Conservation (phyloP, 2,113 vertebrate genomes). For the Poeciliopsis occidentalis region DNA sequence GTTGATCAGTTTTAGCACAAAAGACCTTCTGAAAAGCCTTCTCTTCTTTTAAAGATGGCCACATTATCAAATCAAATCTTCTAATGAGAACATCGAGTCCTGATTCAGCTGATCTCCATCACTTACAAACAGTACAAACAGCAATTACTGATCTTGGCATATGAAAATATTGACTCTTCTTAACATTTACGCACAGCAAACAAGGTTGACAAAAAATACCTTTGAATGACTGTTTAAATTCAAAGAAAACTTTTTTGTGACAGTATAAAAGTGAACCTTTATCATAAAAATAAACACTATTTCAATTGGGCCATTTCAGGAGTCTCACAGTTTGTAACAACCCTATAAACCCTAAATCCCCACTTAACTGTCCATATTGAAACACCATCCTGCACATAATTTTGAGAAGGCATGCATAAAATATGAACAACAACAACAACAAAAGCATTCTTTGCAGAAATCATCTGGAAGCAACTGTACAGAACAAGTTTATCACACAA, state of each 20-base stretch:
- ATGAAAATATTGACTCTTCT: not conserved
- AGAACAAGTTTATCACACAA: constrained; percentile 35
- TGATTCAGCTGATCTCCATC: not conserved
- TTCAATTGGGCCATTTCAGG: too few species aligned
- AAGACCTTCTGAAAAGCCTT: constrained; percentile 16
- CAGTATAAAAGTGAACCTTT: not conserved
- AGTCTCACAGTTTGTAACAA: too few species aligned
- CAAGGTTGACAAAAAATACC: not conserved
- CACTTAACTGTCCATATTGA: too few species aligned
- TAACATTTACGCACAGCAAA: constrained; percentile 1
- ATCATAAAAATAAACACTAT: too few species aligned
- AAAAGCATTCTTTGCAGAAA: constrained; percentile 25
- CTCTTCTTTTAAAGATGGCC: constrained; percentile 6
- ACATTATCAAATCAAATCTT: constrained; percentile 3
- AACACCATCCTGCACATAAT: too few species aligned
- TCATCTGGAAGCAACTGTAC: constrained; percentile 33
- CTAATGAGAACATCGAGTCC: not conserved
- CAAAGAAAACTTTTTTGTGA: not conserved
- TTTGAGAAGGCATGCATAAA: not conserved
- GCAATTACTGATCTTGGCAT: not conserved
- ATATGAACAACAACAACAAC: not conserved
- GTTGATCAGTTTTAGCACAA: constrained; percentile 19
- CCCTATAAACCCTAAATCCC: too few species aligned
- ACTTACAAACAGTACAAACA: not conserved
- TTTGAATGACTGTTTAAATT: too few species aligned